Conservation (phyloP, 1,140 invertebrate genomes). For the Diachasma alloeum region DNA sequence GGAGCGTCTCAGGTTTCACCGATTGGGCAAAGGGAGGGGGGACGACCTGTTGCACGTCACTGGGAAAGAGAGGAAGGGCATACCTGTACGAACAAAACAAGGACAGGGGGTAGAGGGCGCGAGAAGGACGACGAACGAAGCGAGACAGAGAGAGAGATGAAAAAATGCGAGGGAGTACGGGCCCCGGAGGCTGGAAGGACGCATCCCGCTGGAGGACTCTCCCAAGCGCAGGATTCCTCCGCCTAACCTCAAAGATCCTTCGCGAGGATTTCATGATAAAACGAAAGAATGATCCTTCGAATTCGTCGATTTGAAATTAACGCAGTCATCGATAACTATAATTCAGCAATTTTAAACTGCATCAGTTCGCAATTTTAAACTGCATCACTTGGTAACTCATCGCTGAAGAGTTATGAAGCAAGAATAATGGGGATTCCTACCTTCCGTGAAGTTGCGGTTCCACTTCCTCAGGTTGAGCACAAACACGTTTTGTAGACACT, state of each 20-base stretch:
- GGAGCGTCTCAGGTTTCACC: neutral
- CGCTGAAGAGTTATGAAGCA: no score
- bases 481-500: neutral
- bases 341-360: conserved; percentile 4
- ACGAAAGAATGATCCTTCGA: neutral
- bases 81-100: neutral
- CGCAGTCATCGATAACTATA: no score
- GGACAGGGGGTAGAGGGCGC: neutral
- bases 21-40: neutral
- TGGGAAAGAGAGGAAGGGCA: neutral
- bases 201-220: neutral
- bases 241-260: neutral
- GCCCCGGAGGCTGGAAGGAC: neutral
- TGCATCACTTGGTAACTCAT: no score
- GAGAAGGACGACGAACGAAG: neutral
- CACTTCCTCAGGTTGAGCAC: neutral
- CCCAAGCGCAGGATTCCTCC: neutral
- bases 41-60: conserved; percentile 34
- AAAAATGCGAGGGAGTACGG: neutral
- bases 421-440: neutral
- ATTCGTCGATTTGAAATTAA: neutral
- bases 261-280: neutral
- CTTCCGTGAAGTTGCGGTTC: neutral
- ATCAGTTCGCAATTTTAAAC: no score
- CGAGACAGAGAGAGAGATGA: neutral